Base-by-base conservation (phyloP, 92 coral and sea anemone species). In the Blastomussa wellsi region DNA sequence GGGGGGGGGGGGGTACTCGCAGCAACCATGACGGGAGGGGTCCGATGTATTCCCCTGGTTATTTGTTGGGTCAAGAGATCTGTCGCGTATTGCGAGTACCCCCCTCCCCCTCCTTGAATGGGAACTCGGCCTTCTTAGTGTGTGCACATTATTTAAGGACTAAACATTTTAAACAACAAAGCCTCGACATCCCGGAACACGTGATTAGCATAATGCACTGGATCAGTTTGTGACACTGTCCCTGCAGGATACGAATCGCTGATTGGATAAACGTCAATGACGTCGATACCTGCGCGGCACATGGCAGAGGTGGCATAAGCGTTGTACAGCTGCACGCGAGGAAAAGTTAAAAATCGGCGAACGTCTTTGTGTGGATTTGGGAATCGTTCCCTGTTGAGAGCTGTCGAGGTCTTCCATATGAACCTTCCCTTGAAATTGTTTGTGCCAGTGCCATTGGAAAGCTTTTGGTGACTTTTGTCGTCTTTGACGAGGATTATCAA, bases 351-450 rank as follows among this genome's bases (percentile, higher is more conserved):
- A 87, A 95, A 95, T n/a, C 98, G 91, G 5, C 98, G 89, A 6
- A 94, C 97, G 85, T 95, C 97, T 86, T 92, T 93, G 74, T 94
- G 98, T n/a, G 98, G 98, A 55, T 93, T 75, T 7, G 97, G 95
- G 62, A 86, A 95, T 83, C 98, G 85, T 31, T 95, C 94, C 77
- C 98, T 83, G 88, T 90, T 90, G 24, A 95, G 51, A 1, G 98
- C 98, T 53, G 98, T 91, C 7, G 98, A 91, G 51, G 98, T 89
- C 74, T 93, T 95, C 98, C 98, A 95, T 44, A 95, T 90, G 28
- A 95, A 86, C 57, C 82, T 84, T 2, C 95, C 97, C 74, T 92
- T 90, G 72, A 93, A 93, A 41, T 57, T 86, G 38, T 79, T 82
- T 36, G 68, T 86, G 38, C 76, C 79, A 36, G 60, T 74, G 33